phyloP scores from a whole-genome alignment of 2,888 invertebrate species.

The Seira ritae region DNA sequence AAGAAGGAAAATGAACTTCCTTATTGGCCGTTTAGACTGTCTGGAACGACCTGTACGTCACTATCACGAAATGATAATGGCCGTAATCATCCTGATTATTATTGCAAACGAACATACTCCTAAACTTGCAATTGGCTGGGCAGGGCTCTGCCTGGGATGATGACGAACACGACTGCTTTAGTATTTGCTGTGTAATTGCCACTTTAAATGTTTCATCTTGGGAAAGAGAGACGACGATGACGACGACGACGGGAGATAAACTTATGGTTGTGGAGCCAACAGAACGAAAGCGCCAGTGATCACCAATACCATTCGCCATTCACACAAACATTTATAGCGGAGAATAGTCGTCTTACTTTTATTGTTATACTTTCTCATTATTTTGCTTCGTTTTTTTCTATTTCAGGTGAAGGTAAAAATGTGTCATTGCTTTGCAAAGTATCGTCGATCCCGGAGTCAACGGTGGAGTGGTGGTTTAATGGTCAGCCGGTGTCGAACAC shows the following conservation, averaged over 20 bases:
- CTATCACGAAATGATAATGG: slow-evolving; percentile 63
- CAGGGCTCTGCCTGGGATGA: neutral
- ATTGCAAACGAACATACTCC: slow-evolving; percentile 18
- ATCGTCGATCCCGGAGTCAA: slow-evolving; percentile 87
- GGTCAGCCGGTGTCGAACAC: slow-evolving; percentile 76
- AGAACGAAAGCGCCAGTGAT: too few species aligned
- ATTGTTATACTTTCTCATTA: slow-evolving; percentile 14
- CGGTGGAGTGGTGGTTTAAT: slow-evolving; percentile 89
- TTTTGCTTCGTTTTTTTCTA: slow-evolving; percentile 8
- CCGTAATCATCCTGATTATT: slow-evolving; percentile 65
- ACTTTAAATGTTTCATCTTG: slow-evolving; percentile 17
- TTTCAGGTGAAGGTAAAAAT: slow-evolving; percentile 83
- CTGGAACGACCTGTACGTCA: slow-evolving; percentile 64
- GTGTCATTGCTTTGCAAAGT: slow-evolving; percentile 88
- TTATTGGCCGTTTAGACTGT: slow-evolving; percentile 63
- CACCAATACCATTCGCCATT: neutral
- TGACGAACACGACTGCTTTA: slow-evolving; percentile 18
- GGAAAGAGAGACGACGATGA: neutral
- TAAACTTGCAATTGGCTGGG: slow-evolving; percentile 34
- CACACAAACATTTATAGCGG: neutral
- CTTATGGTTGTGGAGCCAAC: neutral
- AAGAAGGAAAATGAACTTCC: slow-evolving; percentile 60
- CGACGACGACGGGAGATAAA: neutral
- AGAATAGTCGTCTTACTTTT: neutral
- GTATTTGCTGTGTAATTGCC: slow-evolving; percentile 24